Percentiles rank a stretch among this genome's conserved stretches.
Evolutionary conservation across 2,888 invertebrate genomes (phyloP).

Genomic region (Escarpia spicata): DNA sequence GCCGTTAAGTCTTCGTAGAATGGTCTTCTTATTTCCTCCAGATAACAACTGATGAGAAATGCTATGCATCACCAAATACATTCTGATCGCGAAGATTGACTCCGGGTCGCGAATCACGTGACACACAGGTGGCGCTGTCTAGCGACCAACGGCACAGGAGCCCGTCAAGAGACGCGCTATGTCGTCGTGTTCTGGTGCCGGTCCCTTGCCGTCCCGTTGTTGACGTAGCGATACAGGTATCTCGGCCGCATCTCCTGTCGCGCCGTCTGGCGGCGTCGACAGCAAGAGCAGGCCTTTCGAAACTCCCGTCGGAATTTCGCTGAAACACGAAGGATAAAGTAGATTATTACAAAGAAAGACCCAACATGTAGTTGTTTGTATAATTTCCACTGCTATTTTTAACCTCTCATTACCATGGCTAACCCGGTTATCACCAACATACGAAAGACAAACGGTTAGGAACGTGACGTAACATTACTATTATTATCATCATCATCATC

Average conservation of each 20-base stretch:
- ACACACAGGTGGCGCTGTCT: background rate
- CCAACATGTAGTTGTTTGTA: no score
- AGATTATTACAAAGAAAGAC: background rate
- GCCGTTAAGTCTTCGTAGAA: background rate
- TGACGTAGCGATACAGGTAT: background rate
- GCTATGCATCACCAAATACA: background rate
- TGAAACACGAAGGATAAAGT: background rate
- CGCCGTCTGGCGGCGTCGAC: slow-evolving; percentile 16
- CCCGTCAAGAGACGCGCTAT: background rate
- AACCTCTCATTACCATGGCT: no score
- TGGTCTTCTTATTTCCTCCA: background rate
- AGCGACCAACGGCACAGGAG: background rate
- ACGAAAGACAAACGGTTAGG: no score
- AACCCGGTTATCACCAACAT: no score
- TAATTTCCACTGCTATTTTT: no score
- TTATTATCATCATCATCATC: no score
- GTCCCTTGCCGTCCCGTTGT: background rate
- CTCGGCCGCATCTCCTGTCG: background rate
- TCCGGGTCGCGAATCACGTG: background rate
- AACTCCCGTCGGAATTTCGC: background rate
- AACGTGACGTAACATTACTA: no score
- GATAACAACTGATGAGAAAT: background rate
- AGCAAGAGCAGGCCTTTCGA: background rate
- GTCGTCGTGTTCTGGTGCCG: background rate
- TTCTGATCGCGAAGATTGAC: background rate